These are phyloP conservation scores for Nothura maculosa DNA, from an alignment of 2,797 vertebrate species.

Conservation along the genomic window DNA sequence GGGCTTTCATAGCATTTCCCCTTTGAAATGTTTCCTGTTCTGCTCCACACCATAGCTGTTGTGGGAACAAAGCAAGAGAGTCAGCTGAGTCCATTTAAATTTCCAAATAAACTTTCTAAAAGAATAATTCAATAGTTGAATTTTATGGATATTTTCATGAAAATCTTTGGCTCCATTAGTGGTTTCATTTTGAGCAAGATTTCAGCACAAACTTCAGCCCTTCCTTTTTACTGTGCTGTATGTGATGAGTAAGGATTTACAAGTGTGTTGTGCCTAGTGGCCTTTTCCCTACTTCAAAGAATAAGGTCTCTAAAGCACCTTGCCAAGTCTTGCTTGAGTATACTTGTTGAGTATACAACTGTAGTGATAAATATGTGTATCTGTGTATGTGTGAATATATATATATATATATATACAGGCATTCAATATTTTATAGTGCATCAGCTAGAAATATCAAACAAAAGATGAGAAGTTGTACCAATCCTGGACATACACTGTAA, in stretches of 20 bases:
- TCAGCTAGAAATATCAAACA: neutral
- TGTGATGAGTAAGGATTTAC: neutral
- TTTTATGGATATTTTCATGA: neutral
- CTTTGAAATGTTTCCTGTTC: neutral
- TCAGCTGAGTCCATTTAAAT: neutral
- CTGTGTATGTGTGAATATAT: no score
- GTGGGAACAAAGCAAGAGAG: neutral
- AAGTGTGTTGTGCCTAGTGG: neutral
- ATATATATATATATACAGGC: rapidly evolving
- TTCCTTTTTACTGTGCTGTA: neutral
- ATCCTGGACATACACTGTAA: neutral
- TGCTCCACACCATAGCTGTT: neutral
- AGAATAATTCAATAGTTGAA: neutral
- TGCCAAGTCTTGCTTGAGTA: no score
- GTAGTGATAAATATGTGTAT: no score
- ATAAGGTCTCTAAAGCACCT: neutral
- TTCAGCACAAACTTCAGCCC: neutral
- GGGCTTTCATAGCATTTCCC: neutral
- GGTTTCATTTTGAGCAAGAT: neutral
- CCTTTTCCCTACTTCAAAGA: neutral
- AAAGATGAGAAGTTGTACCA: neutral
- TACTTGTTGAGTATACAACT: neutral
- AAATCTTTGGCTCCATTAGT: neutral
- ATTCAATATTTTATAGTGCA: neutral
- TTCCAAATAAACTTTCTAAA: neutral